Base-by-base conservation (phyloP, 2,888 invertebrate species). In the Drosophila sordidapex region DNA sequence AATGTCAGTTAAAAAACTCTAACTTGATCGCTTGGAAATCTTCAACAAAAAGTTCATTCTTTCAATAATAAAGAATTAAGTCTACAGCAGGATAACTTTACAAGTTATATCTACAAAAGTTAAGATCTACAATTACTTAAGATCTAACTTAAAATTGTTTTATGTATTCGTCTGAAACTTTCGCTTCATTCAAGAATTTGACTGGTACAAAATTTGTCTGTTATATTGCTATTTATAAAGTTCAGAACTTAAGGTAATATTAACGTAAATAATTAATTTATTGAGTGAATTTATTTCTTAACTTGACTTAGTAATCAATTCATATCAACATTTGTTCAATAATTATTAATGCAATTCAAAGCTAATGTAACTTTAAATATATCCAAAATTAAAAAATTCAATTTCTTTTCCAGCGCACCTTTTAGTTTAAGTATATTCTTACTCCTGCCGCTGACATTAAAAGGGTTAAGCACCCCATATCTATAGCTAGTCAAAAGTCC, bases 401-500 rank as follows among this genome's bases (percentile, higher is more conserved):
- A 6, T 2, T 4, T 31, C 29, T 25, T 18, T 18, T 25, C 11
- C 6, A 6, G 15, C 5, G 10, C 18, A 54, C 13, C 54, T 27
- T 13, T 13, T 56, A 8, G 56, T 0, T 29, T 15, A 29, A 40
- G 15, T 27, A 29, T 59, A 6, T 21, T 4, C 29, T 18, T 18
- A 25, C 7, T 25, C 18, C 5, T 46, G 54, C 64, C 60, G 29
- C 62, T 46, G 49, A 52, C 66, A 68, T 81, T 72, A 61, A 74
- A 81, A 61, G 68, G 65, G 53, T 66, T 63, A 73, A 76, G 46
- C 54, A 59, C 66, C 36, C 40, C 64, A 64, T 70, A 70, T 64
- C 64, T 43, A 25, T 51, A 54, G 53, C 53, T 21, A 27, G 3
- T 60, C 57, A 68, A 79, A 74, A 73, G 68, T 71, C 81, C 67